Base-by-base conservation (phyloP, 2,888 invertebrate species). In the Chrysotoxum bicinctum region DNA sequence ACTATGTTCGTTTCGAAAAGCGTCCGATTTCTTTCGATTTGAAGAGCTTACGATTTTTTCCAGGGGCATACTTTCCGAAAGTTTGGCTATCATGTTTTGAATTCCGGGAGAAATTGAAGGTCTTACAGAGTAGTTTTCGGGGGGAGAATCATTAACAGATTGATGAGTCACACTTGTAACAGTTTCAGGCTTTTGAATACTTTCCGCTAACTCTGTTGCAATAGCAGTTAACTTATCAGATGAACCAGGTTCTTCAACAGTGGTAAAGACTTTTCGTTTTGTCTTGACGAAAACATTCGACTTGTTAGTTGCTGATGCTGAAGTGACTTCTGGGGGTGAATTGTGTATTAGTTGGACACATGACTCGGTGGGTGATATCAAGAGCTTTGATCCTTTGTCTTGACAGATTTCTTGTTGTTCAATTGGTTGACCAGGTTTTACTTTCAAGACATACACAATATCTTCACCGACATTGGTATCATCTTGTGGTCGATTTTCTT, bases 241-340 rank as follows among this genome's bases (percentile, higher is more conserved):
- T 0, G 89, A 89, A 58, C 69, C 89, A 1, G 90, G 89, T 23
- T 91, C 89, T 2, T 94, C 93, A 5, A 95, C 94, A 0, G 96
- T 95, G 0, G 96, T 95, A 87, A 96, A 96, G 87, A 96, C 94
- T 92, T 96, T 96, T 72, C 96, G 93, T 50, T 96, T 96, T 0
- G 96, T 97, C 91, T 96, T 96, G 0, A 96, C 95, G 87, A 96
- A 95, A 0, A 96, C 94, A 89, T 95, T 96, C 54, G 93, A 89
- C n/a, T 90, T 90, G 26, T 87, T 88, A 3, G 66, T 89, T 89
- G 77, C 87, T 87, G 26, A 26, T 26, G 68, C 48, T 79, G 54
- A 87, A 40, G 35, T 8, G 0, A 62, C 19, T 56, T 85, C 85
- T 14, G 60, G 40, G 14, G 58, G 72, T 8, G 81, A 74, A 50